phyloP scores from a whole-genome alignment of 30 jellyfish, hydroid and myxozoan genomes.

The Hydractinia echinata region DNA sequence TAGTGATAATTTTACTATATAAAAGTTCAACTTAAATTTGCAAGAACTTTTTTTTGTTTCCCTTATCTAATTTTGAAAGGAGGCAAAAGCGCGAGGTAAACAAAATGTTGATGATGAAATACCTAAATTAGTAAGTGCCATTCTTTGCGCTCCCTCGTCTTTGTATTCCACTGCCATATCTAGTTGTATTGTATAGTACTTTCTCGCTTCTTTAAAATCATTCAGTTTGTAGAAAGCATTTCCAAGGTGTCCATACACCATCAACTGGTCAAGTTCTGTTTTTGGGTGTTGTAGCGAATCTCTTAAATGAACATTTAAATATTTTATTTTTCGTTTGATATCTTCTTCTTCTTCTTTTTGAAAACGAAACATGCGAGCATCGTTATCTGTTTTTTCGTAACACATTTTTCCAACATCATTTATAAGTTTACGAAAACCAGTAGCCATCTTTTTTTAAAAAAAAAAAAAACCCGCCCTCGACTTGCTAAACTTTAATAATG shows the following conservation, averaged over 20 bases:
- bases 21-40: too few species aligned
- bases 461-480: background rate
- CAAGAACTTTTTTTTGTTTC: too few species aligned
- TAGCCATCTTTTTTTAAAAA: slow-evolving; percentile 51
- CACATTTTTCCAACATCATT: slow-evolving; percentile 58
- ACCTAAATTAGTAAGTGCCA: slow-evolving; percentile 86
- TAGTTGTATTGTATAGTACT: slow-evolving; percentile 53
- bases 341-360: slow-evolving; percentile 60
- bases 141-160: slow-evolving; percentile 55
- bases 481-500: too few species aligned
- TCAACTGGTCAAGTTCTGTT: slow-evolving; percentile 60
- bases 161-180: slow-evolving; percentile 44
- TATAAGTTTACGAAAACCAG: slow-evolving; percentile 58
- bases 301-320: slow-evolving; percentile 57
- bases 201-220: slow-evolving; percentile 56
- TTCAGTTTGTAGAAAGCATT: slow-evolving; percentile 65
- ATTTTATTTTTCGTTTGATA: slow-evolving; percentile 53
- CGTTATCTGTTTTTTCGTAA: slow-evolving; percentile 68
- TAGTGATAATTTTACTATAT: too few species aligned
- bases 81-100: too few species aligned
- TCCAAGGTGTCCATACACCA: slow-evolving; percentile 62
- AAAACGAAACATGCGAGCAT: slow-evolving; percentile 67
- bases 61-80: too few species aligned
- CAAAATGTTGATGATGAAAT: background rate
- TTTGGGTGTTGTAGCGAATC: slow-evolving; percentile 70